Evolutionary conservation across 2,888 invertebrate species (phyloP), one percentile per base, ranked within the genome.

Genomic region (Belgica antarctica): DNA sequence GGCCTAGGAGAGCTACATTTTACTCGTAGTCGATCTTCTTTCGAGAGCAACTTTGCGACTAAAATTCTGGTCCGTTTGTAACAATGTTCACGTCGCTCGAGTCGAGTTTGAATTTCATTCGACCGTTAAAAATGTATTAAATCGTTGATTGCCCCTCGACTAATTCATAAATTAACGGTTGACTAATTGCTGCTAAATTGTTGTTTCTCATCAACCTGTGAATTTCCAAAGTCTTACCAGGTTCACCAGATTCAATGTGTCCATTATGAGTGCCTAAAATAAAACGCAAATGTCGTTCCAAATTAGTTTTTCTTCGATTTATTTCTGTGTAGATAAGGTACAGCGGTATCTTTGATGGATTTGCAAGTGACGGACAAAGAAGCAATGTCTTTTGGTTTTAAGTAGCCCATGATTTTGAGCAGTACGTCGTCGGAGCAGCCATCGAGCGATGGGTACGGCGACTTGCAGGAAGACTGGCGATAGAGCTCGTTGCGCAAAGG

Each of bases 401-500:
- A 34, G 15, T 31, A 31, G 4, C 31, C 10, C 4, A 31, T 31
- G 31, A 31, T 31, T 4, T 31, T 4, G 5, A 31, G 10, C 5
- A 31, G 31, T 7, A 4, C 10, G 31, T 31, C 31, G 31, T 31
- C 31, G 10, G 5, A 31, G n/a, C 10, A 31, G 10, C 10, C 5
- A 31, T 31, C 10, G 31, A 31, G 10, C 4, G 31, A 31, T 10
- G 31, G 70, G 25, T 7, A 34, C 8, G 61, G n/a, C n/a, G 3
- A 31, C 8, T 25, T 59, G 8, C 17, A 3, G 17, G 19, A 2
- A 4, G 41, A 31, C 12, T 31, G 34, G 3, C 10, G 12, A 25
- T 36, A 70, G 10, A 70, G 36, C 17, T 61, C 25, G 41, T 61
- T 61, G 7, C 70, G 25, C 1, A 59, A 2, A 4, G 70, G 61